A percentile compares a stretch with the other conserved stretches of the same genome.
phyloP scores from a whole-genome alignment of 1,140 invertebrate species.

The Drosophila sp. region DNA sequence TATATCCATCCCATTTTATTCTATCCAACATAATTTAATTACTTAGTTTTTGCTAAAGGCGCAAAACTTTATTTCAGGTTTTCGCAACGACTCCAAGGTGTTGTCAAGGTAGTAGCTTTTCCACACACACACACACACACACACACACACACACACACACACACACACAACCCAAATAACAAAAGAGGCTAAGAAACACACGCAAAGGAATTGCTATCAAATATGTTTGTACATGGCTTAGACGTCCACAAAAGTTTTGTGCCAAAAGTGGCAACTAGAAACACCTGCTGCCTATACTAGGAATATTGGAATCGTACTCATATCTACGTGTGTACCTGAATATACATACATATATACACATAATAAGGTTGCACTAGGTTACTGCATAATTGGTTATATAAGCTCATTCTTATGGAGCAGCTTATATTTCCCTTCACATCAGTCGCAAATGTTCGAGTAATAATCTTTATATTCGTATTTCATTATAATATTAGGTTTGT shows the following conservation, averaged over 20 bases:
- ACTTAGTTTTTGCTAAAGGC: conserved; percentile 17
- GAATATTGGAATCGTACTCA: background rate
- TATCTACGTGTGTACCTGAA: too few species aligned
- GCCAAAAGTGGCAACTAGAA: conserved; percentile 38
- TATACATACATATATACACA: background rate
- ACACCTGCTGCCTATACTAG: conserved; percentile 28
- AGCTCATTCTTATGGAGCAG: conserved; percentile 1
- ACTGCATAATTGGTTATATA: conserved; percentile 11
- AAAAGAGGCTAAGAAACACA: conserved; percentile 11
- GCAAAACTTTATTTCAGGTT: conserved; percentile 22
- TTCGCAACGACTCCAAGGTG: conserved; percentile 23
- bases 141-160: too few species aligned
- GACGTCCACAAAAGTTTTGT: conserved; percentile 5
- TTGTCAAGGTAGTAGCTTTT: conserved; percentile 32
- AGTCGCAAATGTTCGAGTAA: background rate
- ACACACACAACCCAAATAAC: background rate
- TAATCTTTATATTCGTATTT: background rate
- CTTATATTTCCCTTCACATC: background rate
- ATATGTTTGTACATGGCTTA: background rate
- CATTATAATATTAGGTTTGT: too few species aligned
- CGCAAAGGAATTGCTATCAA: conserved; percentile 15
- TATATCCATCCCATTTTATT: background rate
- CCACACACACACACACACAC: conserved; percentile 4
- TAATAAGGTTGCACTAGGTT: conserved; percentile 1
- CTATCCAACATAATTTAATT: conserved; percentile 40